Conservation (phyloP, 2,113 vertebrate genomes). For the Buteo buteo region DNA sequence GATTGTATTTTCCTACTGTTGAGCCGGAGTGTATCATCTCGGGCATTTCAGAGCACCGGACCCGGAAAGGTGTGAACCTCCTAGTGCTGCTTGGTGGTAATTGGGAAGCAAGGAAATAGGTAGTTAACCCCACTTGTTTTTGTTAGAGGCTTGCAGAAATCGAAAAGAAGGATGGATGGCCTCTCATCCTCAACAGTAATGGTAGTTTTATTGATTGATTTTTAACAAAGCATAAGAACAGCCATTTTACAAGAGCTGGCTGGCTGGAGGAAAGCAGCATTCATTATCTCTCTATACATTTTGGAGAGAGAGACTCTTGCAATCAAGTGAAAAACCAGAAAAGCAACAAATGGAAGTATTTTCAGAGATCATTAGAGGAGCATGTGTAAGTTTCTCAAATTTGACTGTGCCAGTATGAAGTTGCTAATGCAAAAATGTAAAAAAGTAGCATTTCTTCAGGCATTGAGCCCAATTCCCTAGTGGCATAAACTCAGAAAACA, state of each 20-base stretch:
- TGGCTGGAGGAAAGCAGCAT: background rate
- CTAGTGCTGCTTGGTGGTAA: fast-evolving
- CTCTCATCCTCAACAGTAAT: background rate
- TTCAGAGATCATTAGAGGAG: background rate
- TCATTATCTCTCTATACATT: fast-evolving
- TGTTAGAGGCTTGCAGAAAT: background rate
- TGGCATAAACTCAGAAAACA: background rate
- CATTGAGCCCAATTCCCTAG: background rate
- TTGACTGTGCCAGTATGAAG: background rate
- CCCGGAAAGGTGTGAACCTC: background rate
- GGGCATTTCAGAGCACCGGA: fast-evolving
- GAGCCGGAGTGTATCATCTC: background rate
- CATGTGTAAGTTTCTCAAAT: background rate
- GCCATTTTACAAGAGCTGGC: background rate
- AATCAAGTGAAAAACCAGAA: background rate
- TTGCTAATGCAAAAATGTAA: background rate
- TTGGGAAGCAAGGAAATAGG: background rate
- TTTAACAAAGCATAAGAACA: background rate
- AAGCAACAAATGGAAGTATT: background rate
- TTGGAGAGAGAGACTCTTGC: background rate
- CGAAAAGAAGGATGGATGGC: background rate
- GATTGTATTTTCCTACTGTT: background rate
- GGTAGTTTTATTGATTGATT: background rate
- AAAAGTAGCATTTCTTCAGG: background rate
- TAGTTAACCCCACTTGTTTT: background rate